Evolutionary conservation across 2,797 vertebrate species (phyloP).

Genomic region (Intellagama lesueurii): DNA sequence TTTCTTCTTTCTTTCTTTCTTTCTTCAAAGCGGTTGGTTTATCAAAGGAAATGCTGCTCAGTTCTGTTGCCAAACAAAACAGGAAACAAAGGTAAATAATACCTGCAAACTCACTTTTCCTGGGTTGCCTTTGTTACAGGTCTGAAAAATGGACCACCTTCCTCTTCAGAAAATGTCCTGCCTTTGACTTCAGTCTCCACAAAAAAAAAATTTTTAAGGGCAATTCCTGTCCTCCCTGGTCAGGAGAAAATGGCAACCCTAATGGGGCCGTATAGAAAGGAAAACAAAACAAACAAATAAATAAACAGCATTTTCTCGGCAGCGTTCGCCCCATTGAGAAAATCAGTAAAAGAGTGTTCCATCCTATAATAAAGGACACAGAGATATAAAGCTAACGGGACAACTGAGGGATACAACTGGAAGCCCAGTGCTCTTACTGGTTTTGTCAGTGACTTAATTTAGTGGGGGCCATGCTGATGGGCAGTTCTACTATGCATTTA

Average conservation of each 20-base stretch:
- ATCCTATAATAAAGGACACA: too few relatives aligned
- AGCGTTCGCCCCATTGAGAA: neutral
- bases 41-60: too few relatives aligned
- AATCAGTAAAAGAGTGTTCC: neutral
- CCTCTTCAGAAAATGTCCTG: too few relatives aligned
- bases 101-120: neutral
- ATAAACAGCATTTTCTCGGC: neutral
- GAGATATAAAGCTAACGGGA: neutral
- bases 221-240: too few relatives aligned
- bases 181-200: too few relatives aligned
- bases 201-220: neutral
- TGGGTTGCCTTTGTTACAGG: too few relatives aligned
- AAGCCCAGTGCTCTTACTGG: accelerated
- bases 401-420: neutral
- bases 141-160: too few relatives aligned
- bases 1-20: neutral
- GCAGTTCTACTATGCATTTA: neutral
- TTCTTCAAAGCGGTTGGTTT: too few relatives aligned
- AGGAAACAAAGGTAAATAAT: neutral
- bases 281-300: too few relatives aligned
- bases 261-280: too few relatives aligned
- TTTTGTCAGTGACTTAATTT: neutral
- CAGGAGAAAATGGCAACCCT: too few relatives aligned
- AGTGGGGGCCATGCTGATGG: neutral
- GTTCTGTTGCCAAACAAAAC: neutral